Evolutionary conservation across 2,888 invertebrate species (phyloP).

Genomic region (Anarsia innoxiella): DNA sequence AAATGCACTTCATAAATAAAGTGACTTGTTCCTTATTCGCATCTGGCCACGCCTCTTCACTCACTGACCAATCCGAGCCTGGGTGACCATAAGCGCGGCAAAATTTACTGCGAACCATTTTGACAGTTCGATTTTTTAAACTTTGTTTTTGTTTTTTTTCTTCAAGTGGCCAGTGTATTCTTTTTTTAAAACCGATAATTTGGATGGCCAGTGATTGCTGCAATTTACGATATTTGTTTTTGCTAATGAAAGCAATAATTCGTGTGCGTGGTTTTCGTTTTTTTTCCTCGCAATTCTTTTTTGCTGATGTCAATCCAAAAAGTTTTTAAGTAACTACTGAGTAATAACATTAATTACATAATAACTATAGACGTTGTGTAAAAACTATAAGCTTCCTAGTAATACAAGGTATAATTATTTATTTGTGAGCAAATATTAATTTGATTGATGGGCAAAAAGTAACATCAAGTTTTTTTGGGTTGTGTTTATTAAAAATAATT

Average conservation of each 20-base stretch:
- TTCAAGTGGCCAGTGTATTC: constrained; percentile 32
- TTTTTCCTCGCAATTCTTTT: constrained; percentile 19
- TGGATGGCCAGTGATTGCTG: constrained; percentile 46
- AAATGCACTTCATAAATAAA: constrained; percentile 70
- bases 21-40: constrained; percentile 49
- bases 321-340: too few species aligned
- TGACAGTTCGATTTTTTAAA: constrained; percentile 68
- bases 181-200: constrained; percentile 49
- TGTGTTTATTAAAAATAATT: too few species aligned
- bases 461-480: too few species aligned
- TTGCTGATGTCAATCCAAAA: too few species aligned
- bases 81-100: constrained; percentile 39
- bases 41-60: constrained; percentile 52
- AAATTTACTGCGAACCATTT: constrained; percentile 69
- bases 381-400: too few species aligned
- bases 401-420: too few species aligned
- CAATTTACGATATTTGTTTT: constrained; percentile 61
- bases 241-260: constrained; percentile 49
- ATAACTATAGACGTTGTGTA: too few species aligned
- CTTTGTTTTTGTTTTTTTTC: constrained; percentile 38
- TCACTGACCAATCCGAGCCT: constrained; percentile 43
- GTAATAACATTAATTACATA: too few species aligned
- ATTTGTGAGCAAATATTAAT: too few species aligned
- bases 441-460: too few species aligned
- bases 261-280: constrained; percentile 20